phyloP scores from a whole-genome alignment of 2,113 vertebrate species.

The Oplegnathus fasciatus region DNA sequence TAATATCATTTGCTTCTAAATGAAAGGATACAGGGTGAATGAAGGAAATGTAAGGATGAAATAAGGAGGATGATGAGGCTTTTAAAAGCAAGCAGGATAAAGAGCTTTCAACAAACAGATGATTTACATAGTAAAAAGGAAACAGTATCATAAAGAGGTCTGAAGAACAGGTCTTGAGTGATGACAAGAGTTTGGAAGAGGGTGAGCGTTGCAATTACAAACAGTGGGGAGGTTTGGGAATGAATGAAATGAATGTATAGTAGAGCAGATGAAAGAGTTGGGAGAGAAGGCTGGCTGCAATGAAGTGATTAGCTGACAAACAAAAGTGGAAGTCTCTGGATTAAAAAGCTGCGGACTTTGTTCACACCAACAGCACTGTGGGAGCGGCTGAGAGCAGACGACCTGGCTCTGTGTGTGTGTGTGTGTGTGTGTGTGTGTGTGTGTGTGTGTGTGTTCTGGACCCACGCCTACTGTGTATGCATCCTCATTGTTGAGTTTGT shows the following conservation, averaged over 20 bases:
- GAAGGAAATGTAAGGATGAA: neutral
- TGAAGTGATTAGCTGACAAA: slow-evolving; percentile 58
- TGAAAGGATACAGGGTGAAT: neutral
- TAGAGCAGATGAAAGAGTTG: slow-evolving; percentile 21
- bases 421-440: too few relatives aligned
- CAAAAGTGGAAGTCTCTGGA: slow-evolving; percentile 34
- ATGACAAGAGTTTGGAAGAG: neutral
- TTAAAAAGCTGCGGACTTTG: slow-evolving; percentile 27
- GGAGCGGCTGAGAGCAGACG: neutral
- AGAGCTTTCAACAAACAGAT: neutral
- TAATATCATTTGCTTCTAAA: neutral
- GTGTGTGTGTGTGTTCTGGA: slow-evolving; percentile 11
- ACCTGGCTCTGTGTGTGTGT: neutral
- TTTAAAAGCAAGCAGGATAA: neutral
- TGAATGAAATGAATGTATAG: slow-evolving; percentile 1
- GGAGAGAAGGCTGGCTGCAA: slow-evolving; percentile 28
- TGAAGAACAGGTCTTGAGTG: neutral
- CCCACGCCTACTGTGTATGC: neutral
- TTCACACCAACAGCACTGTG: slow-evolving; percentile 10
- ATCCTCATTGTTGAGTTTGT: slow-evolving; percentile 26
- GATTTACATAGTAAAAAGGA: neutral
- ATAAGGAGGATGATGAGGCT: neutral
- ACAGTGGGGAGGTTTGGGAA: neutral
- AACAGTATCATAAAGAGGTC: neutral
- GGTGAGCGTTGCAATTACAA: slow-evolving; percentile 4